Evolutionary conservation across 2,797 vertebrate genomes (phyloP), one percentile per base, ranked within the genome.

Genomic region (Ispidina lecontei): DNA sequence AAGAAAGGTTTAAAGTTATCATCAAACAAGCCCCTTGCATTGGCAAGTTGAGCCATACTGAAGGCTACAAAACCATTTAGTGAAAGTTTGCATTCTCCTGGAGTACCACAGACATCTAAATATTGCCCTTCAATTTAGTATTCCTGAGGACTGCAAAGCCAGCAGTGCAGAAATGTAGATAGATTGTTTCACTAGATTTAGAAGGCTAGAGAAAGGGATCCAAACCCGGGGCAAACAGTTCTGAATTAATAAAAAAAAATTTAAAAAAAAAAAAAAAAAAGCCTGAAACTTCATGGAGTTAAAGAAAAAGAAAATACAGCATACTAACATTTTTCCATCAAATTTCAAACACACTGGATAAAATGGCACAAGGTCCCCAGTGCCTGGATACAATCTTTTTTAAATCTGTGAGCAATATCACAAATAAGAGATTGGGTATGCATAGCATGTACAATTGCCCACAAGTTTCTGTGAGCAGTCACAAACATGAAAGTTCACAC

Each of bases 401-500:
- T 68, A 76, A 88, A 87, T 68, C 41, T 74, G 44, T 76, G 9
- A 64, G 14, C 14, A 72, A 14, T 70, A 59, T 75, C 56, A 59
- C 39, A 63, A 83, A 56, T 49, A 51, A 1, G 29, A 83, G 60
- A 25, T 33, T n/a, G 21, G 13, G 31, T 55, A 47, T 35, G 29
- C 28, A 31, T 49, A 71, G 7, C 33, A n/a, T 73, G 47, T 65
- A 41, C 29, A 54, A 37, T 33, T 43, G 62, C 51, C 54, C 54
- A 54, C 16, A 59, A 82, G 62, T 90, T 91, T 77, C 65, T 82
- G 26, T n/a, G 37, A 82, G 65, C 76, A 83, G 63, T 71, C 58
- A 79, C 12, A 41, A 74, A 77, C 69, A 83, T 23, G 35, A 17
- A 91, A 84, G 69, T 95, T 93, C 70, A 79, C 71, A 70, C 44